Evolutionary conservation across 2,797 vertebrate genomes (phyloP).

Genomic region (Galagoides demidoff): DNA sequence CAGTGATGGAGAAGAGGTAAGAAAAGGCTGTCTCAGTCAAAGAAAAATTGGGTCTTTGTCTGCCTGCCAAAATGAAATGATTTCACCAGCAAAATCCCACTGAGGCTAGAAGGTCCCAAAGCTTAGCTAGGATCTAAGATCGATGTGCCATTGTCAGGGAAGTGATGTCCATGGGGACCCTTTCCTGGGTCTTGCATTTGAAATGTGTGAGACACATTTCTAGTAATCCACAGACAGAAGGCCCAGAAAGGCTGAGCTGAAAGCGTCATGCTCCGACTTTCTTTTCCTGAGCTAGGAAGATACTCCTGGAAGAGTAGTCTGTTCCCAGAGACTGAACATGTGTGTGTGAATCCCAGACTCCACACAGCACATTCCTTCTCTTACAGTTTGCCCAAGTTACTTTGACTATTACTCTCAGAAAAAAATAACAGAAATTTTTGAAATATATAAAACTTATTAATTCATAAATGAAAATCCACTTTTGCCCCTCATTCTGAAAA

Average conservation of each 20-base stretch:
- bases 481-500: neutral
- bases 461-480: neutral
- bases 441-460: neutral
- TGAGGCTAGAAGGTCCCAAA: neutral
- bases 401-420: neutral
- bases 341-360: neutral
- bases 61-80: neutral
- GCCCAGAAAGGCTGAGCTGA: neutral
- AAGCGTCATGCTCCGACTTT: neutral
- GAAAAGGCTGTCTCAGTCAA: neutral
- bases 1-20: neutral
- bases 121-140: neutral
- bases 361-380: neutral
- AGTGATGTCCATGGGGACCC: neutral
- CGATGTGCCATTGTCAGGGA: neutral
- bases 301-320: too few species aligned
- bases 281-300: neutral
- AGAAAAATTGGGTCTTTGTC: neutral
- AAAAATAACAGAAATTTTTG: constrained; percentile 12
- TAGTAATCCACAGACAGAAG: neutral
- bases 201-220: neutral
- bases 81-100: neutral
- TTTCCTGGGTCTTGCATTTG: neutral
- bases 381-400: neutral
- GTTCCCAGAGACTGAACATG: neutral